Evolutionary conservation across 2,113 vertebrate genomes (phyloP).

Genomic region (Dasypus novemcinctus): DNA sequence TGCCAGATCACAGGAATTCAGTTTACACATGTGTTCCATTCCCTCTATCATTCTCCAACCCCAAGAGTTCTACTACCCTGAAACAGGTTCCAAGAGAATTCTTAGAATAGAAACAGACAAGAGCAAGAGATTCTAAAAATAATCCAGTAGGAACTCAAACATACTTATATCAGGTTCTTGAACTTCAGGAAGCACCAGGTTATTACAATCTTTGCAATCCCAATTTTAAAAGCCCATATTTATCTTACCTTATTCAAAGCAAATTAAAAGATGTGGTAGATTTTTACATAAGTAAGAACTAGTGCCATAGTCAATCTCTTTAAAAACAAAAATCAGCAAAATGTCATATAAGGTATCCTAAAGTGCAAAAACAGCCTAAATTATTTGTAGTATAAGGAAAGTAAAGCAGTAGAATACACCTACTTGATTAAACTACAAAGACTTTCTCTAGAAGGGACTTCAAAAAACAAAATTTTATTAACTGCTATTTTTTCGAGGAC

Average conservation of each 20-base stretch:
- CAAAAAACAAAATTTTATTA: conserved; percentile 8
- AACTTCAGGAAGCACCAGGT: neutral
- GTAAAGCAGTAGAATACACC: neutral
- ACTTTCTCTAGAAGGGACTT: neutral
- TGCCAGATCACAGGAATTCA: neutral
- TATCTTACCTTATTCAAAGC: conserved; percentile 1
- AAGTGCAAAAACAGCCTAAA: conserved; percentile 7
- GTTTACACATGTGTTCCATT: neutral
- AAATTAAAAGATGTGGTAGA: neutral
- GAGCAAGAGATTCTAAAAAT: conserved; percentile 83
- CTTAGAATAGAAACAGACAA: conserved; percentile 83
- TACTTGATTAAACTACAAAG: conserved; percentile 14
- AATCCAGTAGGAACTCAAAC: conserved; percentile 64
- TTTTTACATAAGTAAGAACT: conserved; percentile 42
- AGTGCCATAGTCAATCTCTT: conserved; percentile 7
- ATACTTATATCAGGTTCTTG: conserved; percentile 66
- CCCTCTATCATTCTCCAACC: conserved; percentile 2
- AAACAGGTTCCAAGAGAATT: conserved; percentile 79
- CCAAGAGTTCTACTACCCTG: conserved; percentile 34
- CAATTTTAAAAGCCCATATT: conserved; percentile 41
- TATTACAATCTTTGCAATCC: neutral
- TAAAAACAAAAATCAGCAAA: conserved; percentile 35
- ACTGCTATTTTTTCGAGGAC: neutral
- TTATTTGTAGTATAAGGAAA: conserved; percentile 19
- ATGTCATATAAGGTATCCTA: neutral